Conservation (phyloP, 2,797 vertebrate species). For the Myotis vivesi region DNA sequence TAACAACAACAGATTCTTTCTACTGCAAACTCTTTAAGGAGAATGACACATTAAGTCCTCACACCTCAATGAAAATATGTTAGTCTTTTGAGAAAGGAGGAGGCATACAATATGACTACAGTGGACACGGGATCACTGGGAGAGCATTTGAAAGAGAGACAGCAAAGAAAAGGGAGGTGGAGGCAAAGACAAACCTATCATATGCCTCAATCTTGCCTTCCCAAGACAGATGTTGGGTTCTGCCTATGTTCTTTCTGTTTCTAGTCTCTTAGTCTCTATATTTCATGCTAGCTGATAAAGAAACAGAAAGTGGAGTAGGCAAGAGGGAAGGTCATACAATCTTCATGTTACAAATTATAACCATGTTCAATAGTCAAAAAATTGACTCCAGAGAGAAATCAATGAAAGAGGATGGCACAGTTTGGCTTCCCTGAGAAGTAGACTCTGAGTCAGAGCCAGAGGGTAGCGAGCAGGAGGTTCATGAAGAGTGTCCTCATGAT, state of each 20-base stretch:
- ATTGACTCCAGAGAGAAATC: neutral
- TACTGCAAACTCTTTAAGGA: conserved; percentile 13
- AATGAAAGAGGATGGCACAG: neutral
- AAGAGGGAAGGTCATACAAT: neutral
- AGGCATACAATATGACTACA: neutral
- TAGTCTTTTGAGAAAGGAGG: neutral
- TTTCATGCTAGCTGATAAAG: neutral
- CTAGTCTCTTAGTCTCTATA: neutral
- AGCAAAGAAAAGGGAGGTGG: neutral
- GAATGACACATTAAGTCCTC: neutral
- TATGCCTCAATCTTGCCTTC: neutral
- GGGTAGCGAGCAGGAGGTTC: neutral
- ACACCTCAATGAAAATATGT: neutral
- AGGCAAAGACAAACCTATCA: neutral
- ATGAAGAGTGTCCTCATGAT: neutral
- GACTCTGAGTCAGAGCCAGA: neutral
- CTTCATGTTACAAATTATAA: neutral
- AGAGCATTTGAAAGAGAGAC: neutral
- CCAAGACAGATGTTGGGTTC: neutral
- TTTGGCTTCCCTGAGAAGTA: neutral
- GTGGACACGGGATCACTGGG: neutral
- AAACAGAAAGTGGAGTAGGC: neutral
- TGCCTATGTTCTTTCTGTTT: neutral
- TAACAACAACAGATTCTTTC: neutral
- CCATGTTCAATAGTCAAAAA: neutral